Conservation (phyloP, 1,140 invertebrate species). For the Micrasema minimum region DNA sequence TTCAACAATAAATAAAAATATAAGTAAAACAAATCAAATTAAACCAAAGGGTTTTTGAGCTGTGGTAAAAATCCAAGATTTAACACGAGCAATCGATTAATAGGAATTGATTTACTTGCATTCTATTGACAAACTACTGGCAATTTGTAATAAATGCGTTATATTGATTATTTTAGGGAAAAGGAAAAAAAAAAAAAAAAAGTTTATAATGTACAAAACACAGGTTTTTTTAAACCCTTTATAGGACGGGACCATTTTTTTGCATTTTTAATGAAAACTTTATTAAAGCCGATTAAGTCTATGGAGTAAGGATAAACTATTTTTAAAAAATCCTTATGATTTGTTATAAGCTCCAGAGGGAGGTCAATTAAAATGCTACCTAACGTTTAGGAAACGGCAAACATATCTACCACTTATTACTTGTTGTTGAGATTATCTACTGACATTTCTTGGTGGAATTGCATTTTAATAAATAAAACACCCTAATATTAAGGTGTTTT, state of each 20-base stretch:
- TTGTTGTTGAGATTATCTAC: constrained; percentile 2
- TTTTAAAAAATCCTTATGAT: constrained; percentile 15
- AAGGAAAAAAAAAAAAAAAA: no score
- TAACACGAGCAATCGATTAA: no score
- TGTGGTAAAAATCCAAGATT: no score
- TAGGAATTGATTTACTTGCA: no score
- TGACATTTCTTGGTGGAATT: no score
- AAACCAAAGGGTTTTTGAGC: no score
- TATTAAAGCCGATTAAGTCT: constrained; percentile 19
- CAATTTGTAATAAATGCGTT: no score
- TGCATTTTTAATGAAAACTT: constrained; percentile 26
- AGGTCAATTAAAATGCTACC: constrained; percentile 37
- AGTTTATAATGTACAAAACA: no score
- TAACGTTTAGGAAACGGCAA: constrained; percentile 33
- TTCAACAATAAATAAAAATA: no score
- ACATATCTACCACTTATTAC: constrained; percentile 24
- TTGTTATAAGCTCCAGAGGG: constrained; percentile 22
- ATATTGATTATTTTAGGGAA: no score
- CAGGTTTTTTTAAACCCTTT: constrained; percentile 8
- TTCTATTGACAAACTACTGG: no score
- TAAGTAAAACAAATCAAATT: no score
- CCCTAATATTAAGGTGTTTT: constrained; percentile 10
- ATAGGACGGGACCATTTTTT: constrained; percentile 25
- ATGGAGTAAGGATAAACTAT: constrained; percentile 7
- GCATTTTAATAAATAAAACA: not conserved